Evolutionary conservation across 1,140 invertebrate species (phyloP).

Genomic region (Chironomus striatipennis): DNA sequence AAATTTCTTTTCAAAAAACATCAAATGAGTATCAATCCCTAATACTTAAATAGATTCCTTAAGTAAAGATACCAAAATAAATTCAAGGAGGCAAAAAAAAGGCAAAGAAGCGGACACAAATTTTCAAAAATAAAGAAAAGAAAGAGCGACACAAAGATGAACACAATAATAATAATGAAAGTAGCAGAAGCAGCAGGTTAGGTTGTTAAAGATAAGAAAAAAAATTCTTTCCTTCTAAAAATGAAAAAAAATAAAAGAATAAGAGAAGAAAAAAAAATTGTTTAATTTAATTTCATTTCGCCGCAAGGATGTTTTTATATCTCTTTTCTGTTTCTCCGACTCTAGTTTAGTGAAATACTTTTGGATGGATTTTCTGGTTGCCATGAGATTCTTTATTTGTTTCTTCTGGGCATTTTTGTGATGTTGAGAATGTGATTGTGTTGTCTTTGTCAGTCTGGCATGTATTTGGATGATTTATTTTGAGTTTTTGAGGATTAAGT

Average conservation of each 20-base stretch:
- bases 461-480: too few relatives aligned
- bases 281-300: conserved; percentile 10
- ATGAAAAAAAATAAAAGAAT: too few relatives aligned
- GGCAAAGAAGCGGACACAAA: too few relatives aligned
- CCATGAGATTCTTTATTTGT: not conserved
- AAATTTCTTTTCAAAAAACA: too few relatives aligned
- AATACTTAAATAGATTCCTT: not conserved
- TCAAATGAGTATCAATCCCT: too few relatives aligned
- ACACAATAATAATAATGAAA: not conserved
- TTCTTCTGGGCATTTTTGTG: too few relatives aligned
- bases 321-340: not conserved
- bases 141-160: not conserved
- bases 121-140: not conserved
- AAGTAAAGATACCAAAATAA: not conserved
- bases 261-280: not conserved
- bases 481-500: too few relatives aligned
- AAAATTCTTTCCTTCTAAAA: not conserved
- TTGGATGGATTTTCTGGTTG: not conserved
- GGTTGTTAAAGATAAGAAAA: conserved; percentile 13
- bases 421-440: too few relatives aligned
- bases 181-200: conserved; percentile 2
- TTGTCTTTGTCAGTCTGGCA: too few relatives aligned
- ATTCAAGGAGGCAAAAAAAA: too few relatives aligned
- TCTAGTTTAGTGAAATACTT: too few relatives aligned
- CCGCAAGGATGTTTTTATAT: not conserved